phyloP scores from a whole-genome alignment of 2,113 vertebrate species.

The Lepus americanus region DNA sequence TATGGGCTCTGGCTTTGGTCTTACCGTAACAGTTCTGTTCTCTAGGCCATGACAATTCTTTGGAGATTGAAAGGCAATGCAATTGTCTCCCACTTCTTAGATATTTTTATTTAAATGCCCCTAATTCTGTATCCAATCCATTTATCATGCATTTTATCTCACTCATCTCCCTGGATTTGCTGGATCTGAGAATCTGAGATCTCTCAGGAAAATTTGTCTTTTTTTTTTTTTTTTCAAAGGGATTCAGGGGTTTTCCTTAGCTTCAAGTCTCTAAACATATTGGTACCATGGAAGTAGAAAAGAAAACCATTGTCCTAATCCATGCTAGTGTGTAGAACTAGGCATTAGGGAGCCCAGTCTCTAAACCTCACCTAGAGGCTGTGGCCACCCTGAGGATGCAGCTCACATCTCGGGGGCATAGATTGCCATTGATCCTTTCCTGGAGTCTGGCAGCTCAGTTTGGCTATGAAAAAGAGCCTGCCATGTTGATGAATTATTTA shows the following conservation, averaged over 20 bases:
- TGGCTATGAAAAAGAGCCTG: conserved; percentile 83
- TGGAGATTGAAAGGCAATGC: neutral
- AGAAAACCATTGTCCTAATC: neutral
- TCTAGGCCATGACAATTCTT: neutral
- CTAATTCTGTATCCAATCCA: neutral
- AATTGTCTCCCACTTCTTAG: neutral
- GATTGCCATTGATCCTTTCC: conserved; percentile 66
- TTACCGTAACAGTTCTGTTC: neutral
- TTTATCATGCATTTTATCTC: neutral
- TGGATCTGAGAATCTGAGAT: neutral
- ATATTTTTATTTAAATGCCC: neutral
- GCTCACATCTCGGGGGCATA: conserved; percentile 56
- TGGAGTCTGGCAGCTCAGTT: conserved; percentile 71
- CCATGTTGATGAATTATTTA: conserved; percentile 86
- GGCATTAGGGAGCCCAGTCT: neutral
- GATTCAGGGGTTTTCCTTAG: conserved; percentile 9
- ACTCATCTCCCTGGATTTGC: neutral
- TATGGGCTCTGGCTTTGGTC: neutral
- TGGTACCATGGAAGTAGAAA: neutral
- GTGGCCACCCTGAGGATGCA: neutral
- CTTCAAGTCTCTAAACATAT: neutral
- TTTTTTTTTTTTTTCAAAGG: neutral
- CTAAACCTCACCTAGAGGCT: neutral
- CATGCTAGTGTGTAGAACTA: neutral
- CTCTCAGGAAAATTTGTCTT: neutral